Percentiles rank a stretch among this genome's conserved stretches.
phyloP scores from a whole-genome alignment of 2,888 invertebrate genomes.

The Catocala nupta region DNA sequence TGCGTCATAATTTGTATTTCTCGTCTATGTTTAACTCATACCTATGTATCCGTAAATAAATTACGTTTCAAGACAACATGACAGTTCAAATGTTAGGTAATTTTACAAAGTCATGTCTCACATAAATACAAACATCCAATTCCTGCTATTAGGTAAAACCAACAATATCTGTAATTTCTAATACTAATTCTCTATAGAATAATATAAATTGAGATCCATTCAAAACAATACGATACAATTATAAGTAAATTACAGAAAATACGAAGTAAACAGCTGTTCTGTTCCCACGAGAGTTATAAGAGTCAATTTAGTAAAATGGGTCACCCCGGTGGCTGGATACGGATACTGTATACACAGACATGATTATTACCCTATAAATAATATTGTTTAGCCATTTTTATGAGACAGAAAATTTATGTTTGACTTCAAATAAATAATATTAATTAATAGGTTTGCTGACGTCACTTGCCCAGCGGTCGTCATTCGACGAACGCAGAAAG shows the following conservation, averaged over 20 bases:
- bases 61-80: too few species aligned
- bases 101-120: too few species aligned
- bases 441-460: not conserved
- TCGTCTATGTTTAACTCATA: too few species aligned
- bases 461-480: not conserved
- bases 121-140: too few species aligned
- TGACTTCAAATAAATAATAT: not conserved
- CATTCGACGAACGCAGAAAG: too few species aligned
- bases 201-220: not conserved
- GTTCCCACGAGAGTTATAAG: conserved; percentile 6
- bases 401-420: conserved; percentile 6
- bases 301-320: conserved; percentile 16
- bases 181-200: not conserved
- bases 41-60: too few species aligned
- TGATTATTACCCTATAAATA: conserved; percentile 10
- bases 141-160: too few species aligned
- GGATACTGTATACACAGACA: not conserved
- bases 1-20: too few species aligned
- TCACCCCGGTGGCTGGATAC: not conserved
- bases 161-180: not conserved
- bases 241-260: conserved; percentile 4
- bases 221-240: not conserved
- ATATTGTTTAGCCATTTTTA: conserved; percentile 10
- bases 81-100: too few species aligned
- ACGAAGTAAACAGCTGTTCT: conserved; percentile 5